Conservation (phyloP, 2,888 invertebrate genomes). For the Eutolmus rufibarbis region DNA sequence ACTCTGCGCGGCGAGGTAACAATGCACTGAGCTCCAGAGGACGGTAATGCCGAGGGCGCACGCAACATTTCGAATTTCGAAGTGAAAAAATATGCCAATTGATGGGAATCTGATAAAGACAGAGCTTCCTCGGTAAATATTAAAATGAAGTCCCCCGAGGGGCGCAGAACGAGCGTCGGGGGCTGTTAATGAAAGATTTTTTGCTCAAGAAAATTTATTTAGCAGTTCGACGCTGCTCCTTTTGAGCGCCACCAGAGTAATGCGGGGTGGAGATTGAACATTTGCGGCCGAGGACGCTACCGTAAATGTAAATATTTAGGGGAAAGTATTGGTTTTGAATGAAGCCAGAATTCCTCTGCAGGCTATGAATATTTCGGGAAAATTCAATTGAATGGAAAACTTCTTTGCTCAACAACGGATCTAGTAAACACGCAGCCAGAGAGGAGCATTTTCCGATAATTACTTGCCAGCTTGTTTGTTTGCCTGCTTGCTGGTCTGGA, state of each 20-base stretch:
- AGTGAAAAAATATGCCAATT: conserved; percentile 24
- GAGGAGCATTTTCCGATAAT: conserved; percentile 2
- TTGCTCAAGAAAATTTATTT: conserved; percentile 16
- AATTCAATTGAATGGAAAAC: conserved; percentile 22
- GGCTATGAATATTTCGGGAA: conserved; percentile 7
- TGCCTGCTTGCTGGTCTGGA: background rate
- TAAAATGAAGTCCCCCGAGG: conserved; percentile 24
- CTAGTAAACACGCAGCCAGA: background rate
- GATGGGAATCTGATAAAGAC: conserved; percentile 33
- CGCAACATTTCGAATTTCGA: background rate
- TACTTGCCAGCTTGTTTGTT: background rate
- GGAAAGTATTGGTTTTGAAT: conserved; percentile 28
- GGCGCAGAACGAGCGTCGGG: conserved; percentile 6
- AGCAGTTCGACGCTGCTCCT: background rate
- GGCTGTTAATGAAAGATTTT: conserved; percentile 31
- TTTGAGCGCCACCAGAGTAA: background rate
- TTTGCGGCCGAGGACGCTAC: conserved; percentile 2
- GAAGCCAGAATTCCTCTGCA: background rate
- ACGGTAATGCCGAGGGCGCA: background rate
- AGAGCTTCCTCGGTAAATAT: conserved; percentile 26
- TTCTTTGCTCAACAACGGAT: conserved; percentile 5
- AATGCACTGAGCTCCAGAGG: background rate
- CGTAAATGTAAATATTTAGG: conserved; percentile 29
- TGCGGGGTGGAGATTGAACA: background rate
- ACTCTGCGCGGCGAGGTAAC: background rate